Base-by-base conservation (phyloP, 2,888 invertebrate species). In the Hoplodrina blanda region DNA sequence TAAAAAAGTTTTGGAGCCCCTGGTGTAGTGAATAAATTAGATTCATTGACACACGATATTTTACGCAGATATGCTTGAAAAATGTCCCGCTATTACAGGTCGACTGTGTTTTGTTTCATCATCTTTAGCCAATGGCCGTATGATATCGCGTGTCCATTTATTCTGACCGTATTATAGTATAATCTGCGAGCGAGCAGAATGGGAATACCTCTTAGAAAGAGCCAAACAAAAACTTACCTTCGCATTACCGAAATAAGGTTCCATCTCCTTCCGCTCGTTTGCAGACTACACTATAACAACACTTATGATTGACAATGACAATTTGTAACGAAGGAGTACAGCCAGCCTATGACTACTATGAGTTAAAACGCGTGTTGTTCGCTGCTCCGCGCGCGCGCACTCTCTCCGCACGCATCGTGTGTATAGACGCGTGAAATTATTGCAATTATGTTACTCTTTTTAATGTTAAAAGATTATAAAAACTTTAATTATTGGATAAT, bases 291-390 rank as follows among this genome's bases (percentile, higher is more conserved):
- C 55, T 63, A 61, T 70, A 82, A 63, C 57, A 69, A 66, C 66
- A 75, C 62, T 73, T 76, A 62, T 76, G 78, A 84, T 87, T 84
- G 88, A 88, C 87, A 80, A 78, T 78, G 84, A 73, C 79, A 86
- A 87, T 83, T 77, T 82, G 81, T 86, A 83, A 81, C 84, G 85
- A 87, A 83, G 84, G 93, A 93, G 93, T 90, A 94, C 95, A 94
- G 95, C 95, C 95, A 95, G 95, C 94, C 95, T 95, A 88, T 89
- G 91, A 89, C 87, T 85, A 78, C 57, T 15, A 64, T 78, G 64
- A 66, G 62, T 73, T 55, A 76, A 81, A 76, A 85, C 87, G 93
- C 93, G 83, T 59, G 79, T 69, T 63, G 73, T 73, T 78, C 72
- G 73, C 76, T 54, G 90, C 91, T 91, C 93, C 87, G 86, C 86